Evolutionary conservation across 2,797 vertebrate species (phyloP).

Genomic region (Urosaurus nigricauda): DNA sequence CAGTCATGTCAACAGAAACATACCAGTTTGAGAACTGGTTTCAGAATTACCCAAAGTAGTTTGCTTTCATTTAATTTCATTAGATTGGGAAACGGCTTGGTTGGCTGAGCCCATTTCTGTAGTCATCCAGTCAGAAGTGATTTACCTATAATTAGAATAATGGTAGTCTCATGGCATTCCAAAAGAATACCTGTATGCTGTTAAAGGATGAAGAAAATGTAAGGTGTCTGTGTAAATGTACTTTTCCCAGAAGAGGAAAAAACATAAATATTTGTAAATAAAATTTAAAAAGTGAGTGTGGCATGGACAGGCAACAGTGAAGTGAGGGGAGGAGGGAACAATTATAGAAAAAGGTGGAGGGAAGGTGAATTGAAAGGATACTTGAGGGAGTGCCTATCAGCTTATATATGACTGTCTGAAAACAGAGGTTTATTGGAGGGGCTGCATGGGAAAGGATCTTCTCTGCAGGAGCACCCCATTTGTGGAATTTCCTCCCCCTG

Average conservation of each 20-base stretch:
- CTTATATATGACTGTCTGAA: too few species aligned
- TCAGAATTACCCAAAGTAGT: neutral
- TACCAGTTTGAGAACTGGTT: neutral
- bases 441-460: too few species aligned
- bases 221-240: neutral
- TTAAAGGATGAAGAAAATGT: neutral
- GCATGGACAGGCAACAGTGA: neutral
- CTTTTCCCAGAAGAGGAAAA: neutral
- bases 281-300: neutral
- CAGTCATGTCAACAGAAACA: neutral
- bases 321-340: neutral
- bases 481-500: too few species aligned
- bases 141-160: neutral
- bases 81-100: neutral
- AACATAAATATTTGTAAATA: neutral
- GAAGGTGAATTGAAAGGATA: neutral
- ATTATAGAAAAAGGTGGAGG: neutral
- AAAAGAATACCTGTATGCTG: neutral
- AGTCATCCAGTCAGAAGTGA: neutral
- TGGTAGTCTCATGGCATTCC: neutral
- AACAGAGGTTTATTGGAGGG: too few species aligned
- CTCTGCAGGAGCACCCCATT: too few species aligned
- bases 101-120: neutral
- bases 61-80: neutral
- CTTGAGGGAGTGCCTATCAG: too few species aligned